phyloP scores from a whole-genome alignment of 2,113 vertebrate genomes.

The Hypanus sabinus region DNA sequence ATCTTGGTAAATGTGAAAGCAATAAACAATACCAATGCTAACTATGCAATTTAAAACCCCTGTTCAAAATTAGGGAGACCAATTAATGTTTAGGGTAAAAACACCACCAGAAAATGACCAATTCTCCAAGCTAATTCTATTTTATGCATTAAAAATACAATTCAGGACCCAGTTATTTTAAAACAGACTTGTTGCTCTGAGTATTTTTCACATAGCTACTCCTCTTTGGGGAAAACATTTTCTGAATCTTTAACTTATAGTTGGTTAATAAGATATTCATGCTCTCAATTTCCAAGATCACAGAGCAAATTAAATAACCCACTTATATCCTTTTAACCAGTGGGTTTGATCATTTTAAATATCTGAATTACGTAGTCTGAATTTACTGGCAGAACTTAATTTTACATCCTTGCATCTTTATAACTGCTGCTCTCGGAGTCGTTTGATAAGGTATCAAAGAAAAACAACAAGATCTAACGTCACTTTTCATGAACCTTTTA shows the following conservation, averaged over 20 bases:
- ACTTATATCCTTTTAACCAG: background rate
- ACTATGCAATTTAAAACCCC: too few relatives aligned
- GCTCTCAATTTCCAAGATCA: background rate
- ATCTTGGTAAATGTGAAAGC: too few relatives aligned
- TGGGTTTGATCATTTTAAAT: slow-evolving; percentile 10
- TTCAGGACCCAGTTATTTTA: background rate
- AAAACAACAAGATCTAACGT: too few relatives aligned
- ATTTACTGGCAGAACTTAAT: background rate
- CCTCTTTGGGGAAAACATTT: background rate
- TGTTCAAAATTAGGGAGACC: too few relatives aligned
- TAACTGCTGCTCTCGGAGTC: background rate
- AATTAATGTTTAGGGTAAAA: too few relatives aligned
- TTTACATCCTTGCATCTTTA: background rate
- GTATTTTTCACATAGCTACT: background rate
- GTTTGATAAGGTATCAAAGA: background rate
- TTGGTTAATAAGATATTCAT: slow-evolving; percentile 15
- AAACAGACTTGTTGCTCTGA: background rate
- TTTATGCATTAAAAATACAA: too few relatives aligned
- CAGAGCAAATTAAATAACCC: background rate
- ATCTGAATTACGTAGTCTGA: background rate
- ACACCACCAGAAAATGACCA: too few relatives aligned
- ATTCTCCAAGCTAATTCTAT: too few relatives aligned
- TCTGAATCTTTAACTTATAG: background rate
- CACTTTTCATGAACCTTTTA: too few relatives aligned
- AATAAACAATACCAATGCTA: too few relatives aligned